Base-by-base conservation (phyloP, 2,113 vertebrate species). In the Connochaetes taurinus region DNA sequence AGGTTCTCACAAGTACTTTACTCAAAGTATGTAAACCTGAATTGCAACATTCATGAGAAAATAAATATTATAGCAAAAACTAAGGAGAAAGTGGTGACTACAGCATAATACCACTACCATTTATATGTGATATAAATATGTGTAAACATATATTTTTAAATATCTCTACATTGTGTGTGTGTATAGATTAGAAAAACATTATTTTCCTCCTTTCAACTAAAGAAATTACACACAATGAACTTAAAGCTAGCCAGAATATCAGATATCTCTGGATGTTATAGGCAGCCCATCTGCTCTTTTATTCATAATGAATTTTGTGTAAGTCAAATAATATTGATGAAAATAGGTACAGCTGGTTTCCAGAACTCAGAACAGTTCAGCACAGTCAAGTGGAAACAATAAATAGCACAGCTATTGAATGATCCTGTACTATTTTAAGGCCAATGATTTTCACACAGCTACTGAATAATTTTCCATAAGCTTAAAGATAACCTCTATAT, bases 291-390 rank as follows among this genome's bases (percentile, higher is more conserved):
- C 74, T 96, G 31, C 29, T 93, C 16, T 36, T 80, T 93, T 94
- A 97, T 91, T 25, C 74, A 86, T 88, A 85, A 78, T 92, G 57
- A 94, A 76, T 47, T 97, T 97, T 91, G 14, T 13, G 74, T 17
- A 97, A 71, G 16, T 94, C 64, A 91, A 87, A 78, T 83, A 25
- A 58, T 7, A 91, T 47, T 83, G 43, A 93, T 98, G 53, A 80
- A 93, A 94, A 81, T 29, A 90, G 40, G 67, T 5, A n/a, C 19
- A 57, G n/a, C n/a, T 74, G 12, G 36, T 86, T 94, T 76, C 13
- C 52, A 83, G n/a, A 95, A 45, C 62, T 76, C 17, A 82, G 10
- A 96, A 33, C 21, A 82, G 14, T 53, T 96, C 29, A 53, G 14
- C 1, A 74, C 5, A 91, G 50, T 60, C 40, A 85, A 85, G 21